Base-by-base conservation (phyloP, 2,113 vertebrate species). In the Sclerurus mexicanus region DNA sequence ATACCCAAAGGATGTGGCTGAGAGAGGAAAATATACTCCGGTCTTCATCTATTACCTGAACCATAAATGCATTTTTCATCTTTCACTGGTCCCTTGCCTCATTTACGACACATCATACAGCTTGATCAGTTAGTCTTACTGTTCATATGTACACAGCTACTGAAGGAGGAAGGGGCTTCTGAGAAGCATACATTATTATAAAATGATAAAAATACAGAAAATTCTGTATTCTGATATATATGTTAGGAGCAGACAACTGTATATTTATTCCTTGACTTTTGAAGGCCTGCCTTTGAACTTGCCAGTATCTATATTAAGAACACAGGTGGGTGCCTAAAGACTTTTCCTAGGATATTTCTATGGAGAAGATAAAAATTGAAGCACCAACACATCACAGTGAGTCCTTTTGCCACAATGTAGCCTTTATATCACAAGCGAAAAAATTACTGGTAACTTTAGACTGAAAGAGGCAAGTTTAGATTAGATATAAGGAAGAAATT, bases 341-440 rank as follows among this genome's bases (percentile, higher is more conserved):
- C 24, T 75, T 78, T 87, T 71, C 24, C 7, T 60, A 19, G 50
- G 40, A 21, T 62, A 72, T 66, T 84, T 71, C 37, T 71, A 17
- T 67, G 46, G 16, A 86, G 52, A 76, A 91, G 71, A 83, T n/a
- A 39, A 64, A 58, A 74, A 71, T 53, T 55, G 50, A 85, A 81
- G 9, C 8, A n/a, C 8, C 52, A 37, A 25, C 30, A 44, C 25
- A 40, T 25, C 39, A 60, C 0, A 0, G n/a, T 79, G 20, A 82
- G 10, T 63, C 35, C 25, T 22, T 77, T 68, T 86, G 39, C 37
- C 27, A 24, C 20, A 27, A 14, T 77, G 33, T 52, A 62, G 37
- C 25, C 14, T 6, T 82, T 77, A 42, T 56, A 58, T 39, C 7
- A 1, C 40, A 63, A 58, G 47, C 8, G 49, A 73, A 76, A 80